Evolutionary conservation across 2,113 vertebrate genomes (phyloP).

Genomic region (Hemibagrus wyckioides): DNA sequence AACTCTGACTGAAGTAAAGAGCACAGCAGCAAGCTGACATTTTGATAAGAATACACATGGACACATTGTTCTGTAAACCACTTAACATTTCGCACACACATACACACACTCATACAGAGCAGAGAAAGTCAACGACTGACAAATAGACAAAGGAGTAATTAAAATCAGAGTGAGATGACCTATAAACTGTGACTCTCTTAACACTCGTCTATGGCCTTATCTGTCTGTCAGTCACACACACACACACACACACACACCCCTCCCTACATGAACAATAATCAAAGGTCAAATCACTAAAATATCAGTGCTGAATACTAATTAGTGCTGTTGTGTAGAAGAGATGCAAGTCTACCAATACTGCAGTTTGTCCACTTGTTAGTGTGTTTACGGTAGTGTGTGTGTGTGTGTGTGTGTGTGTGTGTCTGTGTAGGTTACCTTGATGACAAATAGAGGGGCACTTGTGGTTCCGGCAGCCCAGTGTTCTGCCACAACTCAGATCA

Average conservation of each 20-base stretch:
- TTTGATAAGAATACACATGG: not conserved
- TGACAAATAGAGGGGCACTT: constrained; percentile 95
- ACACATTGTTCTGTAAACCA: not conserved
- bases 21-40: not conserved
- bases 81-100: not conserved
- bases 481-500: constrained; percentile 88
- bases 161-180: constrained; percentile 15
- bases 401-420: not conserved
- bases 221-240: not conserved
- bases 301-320: not conserved
- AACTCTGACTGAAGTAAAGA: constrained; percentile 6
- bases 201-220: constrained; percentile 20
- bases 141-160: constrained; percentile 8
- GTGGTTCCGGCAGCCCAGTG: constrained; percentile 93
- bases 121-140: not conserved
- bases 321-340: not conserved
- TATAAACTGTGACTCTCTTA: constrained; percentile 16
- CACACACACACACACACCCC: constrained; percentile 24
- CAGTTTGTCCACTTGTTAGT: not conserved
- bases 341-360: not conserved
- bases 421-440: constrained; percentile 78
- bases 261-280: not conserved
- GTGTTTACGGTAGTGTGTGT: not conserved
- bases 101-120: not conserved
- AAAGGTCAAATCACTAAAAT: constrained; percentile 44